Base-by-base conservation (phyloP, 2,888 invertebrate genomes). In the Himalopsyche anomala region DNA sequence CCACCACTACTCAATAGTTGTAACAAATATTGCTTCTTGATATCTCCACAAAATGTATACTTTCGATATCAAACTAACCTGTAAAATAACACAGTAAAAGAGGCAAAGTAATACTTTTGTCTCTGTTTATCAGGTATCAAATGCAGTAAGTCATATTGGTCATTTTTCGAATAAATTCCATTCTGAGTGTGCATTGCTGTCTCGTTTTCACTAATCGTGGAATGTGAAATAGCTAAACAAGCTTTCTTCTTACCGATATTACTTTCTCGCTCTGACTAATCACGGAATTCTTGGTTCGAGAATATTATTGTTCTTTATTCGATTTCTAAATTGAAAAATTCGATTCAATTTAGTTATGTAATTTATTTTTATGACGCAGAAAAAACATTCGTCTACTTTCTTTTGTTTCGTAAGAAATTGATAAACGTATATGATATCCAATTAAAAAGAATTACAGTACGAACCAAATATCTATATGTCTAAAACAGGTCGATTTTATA, bases 151-250 rank as follows among this genome's bases (percentile, higher is more conserved):
- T 62, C 62, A 62, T 62, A 62, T 62, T 19, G 62, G 62, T 62
- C 62, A 62, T 28, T 62, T 62, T 28, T 19, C 6, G 62, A 19
- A 62, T 62, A 62, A 62, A 62, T 62, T 28, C 11, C 62, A 62
- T 62, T 62, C 28, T 62, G 62, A 62, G 62, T 62, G 62, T 19
- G 19, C 62, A 62, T 6, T 62, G 62, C 62, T 19, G 62, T 62
- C 62, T 62, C 62, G 62, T 62, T 62, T 62, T 62, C 62, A 62
- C 62, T 62, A 62, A 62, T 62, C 62, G 62, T 62, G 62, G 62
- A 62, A 62, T 62, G 19, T 62, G 62, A 62, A 62, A n/a, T 19
- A 62, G 19, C 19, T 62, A 62, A 28, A 19, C 62, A 62, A 62
- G 62, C 62, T 62, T 62, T 62, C 62, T 62, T 62, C 62, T 19